Conservation (phyloP, 35 echinoderm and acorn worm species). For the Patiria miniata region DNA sequence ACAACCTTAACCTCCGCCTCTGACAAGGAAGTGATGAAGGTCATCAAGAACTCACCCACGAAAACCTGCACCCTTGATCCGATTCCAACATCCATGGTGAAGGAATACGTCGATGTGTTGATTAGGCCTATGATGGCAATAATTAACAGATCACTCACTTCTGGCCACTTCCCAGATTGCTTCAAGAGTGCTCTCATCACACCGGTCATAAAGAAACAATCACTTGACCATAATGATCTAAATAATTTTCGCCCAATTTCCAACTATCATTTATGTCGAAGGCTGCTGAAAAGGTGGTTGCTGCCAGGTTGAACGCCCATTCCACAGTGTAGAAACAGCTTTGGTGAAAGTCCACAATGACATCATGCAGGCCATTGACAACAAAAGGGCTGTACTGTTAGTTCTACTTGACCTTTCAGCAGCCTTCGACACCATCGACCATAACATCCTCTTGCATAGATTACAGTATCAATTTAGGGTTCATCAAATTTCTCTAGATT, state of each 20-base stretch:
- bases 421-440: too few relatives aligned
- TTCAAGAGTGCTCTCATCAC: conserved; percentile 52
- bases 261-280: conserved; percentile 62
- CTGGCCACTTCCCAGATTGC: not conserved
- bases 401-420: too few relatives aligned
- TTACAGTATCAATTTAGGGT: conserved; percentile 20
- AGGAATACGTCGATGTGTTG: conserved; percentile 4
- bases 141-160: not conserved
- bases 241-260: conserved; percentile 67
- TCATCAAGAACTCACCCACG: conserved; percentile 18
- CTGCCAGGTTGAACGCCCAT: conserved; percentile 13
- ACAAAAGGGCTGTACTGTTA: not conserved
- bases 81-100: conserved; percentile 49
- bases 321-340: conserved; percentile 15
- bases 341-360: too few relatives aligned
- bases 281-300: conserved; percentile 51
- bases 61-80: conserved; percentile 31
- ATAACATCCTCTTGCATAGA: too few relatives aligned
- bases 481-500: not conserved
- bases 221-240: conserved; percentile 45
- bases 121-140: not conserved
- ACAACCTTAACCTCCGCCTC: not conserved
- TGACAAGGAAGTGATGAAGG: not conserved
- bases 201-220: conserved; percentile 60
- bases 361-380: conserved; percentile 36